Evolutionary conservation across 1,140 invertebrate genomes (phyloP).

Genomic region (Fopius arisanus): DNA sequence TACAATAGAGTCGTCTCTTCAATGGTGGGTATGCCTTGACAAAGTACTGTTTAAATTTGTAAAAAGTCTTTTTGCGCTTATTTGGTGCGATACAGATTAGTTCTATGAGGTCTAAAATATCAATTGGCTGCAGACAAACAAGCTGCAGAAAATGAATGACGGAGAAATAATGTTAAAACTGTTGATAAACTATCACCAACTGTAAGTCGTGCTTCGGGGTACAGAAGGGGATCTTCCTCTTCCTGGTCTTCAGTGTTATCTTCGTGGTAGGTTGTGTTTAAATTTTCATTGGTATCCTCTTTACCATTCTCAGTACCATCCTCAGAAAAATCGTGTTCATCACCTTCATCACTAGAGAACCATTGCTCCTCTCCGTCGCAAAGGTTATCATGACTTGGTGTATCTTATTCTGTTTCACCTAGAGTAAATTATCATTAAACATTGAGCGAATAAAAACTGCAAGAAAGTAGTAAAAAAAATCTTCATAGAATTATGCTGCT

Average conservation of each 20-base stretch:
- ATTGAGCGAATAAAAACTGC: too few relatives aligned
- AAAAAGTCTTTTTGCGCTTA: not conserved
- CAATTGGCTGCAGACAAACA: too few relatives aligned
- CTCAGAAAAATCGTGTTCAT: not conserved
- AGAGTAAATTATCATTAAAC: too few relatives aligned
- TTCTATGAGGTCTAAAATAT: not conserved
- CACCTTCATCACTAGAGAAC: not conserved
- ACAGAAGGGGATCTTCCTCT: not conserved
- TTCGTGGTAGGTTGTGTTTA: not conserved
- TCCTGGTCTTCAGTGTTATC: too few relatives aligned
- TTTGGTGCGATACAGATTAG: not conserved
- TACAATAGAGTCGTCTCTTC: conserved; percentile 19
- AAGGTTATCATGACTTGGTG: too few relatives aligned
- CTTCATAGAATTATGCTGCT: too few relatives aligned
- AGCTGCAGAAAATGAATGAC: conserved; percentile 10
- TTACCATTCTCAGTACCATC: too few relatives aligned
- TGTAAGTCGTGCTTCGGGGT: not conserved
- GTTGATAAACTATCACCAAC: conserved; percentile 9
- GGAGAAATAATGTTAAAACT: conserved; percentile 15
- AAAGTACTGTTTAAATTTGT: conserved; percentile 23
- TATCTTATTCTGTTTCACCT: too few relatives aligned
- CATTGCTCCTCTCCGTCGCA: too few relatives aligned
- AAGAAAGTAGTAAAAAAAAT: too few relatives aligned
- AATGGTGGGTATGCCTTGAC: not conserved
- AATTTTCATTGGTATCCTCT: too few relatives aligned